phyloP scores from a whole-genome alignment of 1,140 invertebrate genomes.

The Cydia fagiglandana region DNA sequence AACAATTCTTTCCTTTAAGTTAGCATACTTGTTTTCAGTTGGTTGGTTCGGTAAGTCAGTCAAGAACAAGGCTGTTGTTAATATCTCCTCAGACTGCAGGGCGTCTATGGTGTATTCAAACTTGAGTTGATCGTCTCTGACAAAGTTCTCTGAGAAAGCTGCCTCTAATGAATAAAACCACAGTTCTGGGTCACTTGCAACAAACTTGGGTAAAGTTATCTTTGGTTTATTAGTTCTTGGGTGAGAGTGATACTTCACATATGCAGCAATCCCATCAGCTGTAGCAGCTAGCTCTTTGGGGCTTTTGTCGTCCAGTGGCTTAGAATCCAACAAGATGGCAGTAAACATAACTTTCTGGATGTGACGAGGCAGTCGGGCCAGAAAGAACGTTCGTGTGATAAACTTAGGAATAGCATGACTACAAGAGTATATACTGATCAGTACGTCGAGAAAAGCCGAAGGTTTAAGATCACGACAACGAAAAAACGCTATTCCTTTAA shows the following conservation, averaged over 20 bases:
- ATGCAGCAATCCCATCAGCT: neutral
- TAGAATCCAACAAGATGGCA: neutral
- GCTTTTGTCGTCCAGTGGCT: neutral
- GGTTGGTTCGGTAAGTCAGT: neutral
- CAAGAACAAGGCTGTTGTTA: neutral
- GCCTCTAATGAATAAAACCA: conserved; percentile 3
- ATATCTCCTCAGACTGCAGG: neutral
- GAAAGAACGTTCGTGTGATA: neutral
- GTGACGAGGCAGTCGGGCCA: neutral
- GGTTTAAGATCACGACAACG: neutral
- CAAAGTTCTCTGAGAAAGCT: neutral
- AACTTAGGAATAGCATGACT: neutral
- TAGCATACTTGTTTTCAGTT: neutral
- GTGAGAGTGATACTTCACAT: neutral
- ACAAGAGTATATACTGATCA: neutral
- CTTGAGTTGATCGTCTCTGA: neutral
- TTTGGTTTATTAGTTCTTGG: neutral
- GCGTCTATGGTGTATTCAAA: neutral
- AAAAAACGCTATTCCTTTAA: neutral
- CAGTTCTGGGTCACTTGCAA: neutral
- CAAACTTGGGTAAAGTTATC: neutral
- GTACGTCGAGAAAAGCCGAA: neutral
- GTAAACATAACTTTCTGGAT: neutral
- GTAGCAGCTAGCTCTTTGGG: neutral
- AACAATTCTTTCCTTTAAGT: neutral